Percentiles rank a stretch among this genome's conserved stretches.
These are phyloP conservation scores for Micronycteris hirsuta DNA, from an alignment of 2,113 vertebrate species.

Conservation along the genomic window DNA sequence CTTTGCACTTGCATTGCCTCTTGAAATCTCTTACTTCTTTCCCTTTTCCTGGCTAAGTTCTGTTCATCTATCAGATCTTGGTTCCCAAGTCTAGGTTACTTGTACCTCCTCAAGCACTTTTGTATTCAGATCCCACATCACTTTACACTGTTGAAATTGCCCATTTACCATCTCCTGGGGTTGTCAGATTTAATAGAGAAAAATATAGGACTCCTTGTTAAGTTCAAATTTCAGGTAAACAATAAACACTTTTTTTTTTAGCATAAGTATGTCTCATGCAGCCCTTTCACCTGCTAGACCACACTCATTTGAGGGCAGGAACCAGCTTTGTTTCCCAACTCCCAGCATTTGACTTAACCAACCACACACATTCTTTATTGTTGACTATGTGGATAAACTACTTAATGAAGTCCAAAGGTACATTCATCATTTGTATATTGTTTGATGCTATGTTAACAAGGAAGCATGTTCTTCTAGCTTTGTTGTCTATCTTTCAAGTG, in stretches of 20 bases:
- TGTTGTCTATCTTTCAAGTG: neutral
- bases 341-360: neutral
- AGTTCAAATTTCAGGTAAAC: neutral
- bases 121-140: neutral
- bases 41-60: neutral
- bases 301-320: neutral
- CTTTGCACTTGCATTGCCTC: neutral
- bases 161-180: neutral
- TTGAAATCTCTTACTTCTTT: neutral
- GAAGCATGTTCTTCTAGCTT: neutral
- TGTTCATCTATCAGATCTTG: neutral
- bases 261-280: neutral
- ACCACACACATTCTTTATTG: neutral
- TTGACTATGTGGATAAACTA: neutral
- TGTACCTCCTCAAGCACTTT: neutral
- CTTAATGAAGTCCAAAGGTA: neutral
- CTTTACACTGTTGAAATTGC: neutral
- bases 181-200: neutral
- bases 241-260: neutral
- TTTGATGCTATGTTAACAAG: neutral
- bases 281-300: neutral
- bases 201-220: neutral
- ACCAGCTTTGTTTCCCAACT: neutral
- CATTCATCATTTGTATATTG: neutral
- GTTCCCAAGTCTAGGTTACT: neutral